These are phyloP conservation scores for Stenodema calcarata DNA, from an alignment of 2,888 invertebrate species.

Conservation along the genomic window DNA sequence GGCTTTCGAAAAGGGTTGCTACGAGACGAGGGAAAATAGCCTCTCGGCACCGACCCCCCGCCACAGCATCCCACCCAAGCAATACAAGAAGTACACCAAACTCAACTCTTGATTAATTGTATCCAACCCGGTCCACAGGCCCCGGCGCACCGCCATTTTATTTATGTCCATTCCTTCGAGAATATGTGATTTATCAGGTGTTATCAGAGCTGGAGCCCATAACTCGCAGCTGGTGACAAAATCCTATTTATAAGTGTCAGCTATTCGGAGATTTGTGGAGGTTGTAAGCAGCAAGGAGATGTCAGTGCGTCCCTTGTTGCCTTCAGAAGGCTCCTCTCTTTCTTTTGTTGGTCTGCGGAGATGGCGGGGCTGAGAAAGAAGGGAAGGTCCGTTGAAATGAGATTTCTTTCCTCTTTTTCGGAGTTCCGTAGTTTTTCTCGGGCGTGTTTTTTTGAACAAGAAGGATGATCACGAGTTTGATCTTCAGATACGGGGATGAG, in stretches of 20 bases:
- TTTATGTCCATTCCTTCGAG: constrained; percentile 43
- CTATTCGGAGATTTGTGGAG: constrained; percentile 51
- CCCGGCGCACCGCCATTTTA: constrained; percentile 39
- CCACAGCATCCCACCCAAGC: neutral
- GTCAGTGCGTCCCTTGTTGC: constrained; percentile 42
- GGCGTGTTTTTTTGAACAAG: neutral
- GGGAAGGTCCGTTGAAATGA: constrained; percentile 33
- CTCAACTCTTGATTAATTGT: constrained; percentile 43
- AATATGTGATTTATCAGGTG: constrained; percentile 51
- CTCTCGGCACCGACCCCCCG: neutral
- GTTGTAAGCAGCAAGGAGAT: constrained; percentile 46
- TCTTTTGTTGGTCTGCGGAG: neutral
- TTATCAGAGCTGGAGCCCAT: constrained; percentile 49
- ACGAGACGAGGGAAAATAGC: neutral
- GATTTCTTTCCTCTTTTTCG: neutral
- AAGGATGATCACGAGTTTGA: constrained; percentile 4
- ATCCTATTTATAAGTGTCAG: constrained; percentile 51
- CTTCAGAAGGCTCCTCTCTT: constrained; percentile 8
- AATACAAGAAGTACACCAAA: constrained; percentile 46
- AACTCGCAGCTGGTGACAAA: constrained; percentile 50
- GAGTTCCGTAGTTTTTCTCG: neutral
- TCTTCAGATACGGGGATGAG: neutral
- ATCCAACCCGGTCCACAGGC: neutral
- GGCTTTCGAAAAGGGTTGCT: neutral
- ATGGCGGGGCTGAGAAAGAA: neutral